phyloP scores from a whole-genome alignment of 64 coral and sea anemone species.

The Dendrophyllia cribrosa region DNA sequence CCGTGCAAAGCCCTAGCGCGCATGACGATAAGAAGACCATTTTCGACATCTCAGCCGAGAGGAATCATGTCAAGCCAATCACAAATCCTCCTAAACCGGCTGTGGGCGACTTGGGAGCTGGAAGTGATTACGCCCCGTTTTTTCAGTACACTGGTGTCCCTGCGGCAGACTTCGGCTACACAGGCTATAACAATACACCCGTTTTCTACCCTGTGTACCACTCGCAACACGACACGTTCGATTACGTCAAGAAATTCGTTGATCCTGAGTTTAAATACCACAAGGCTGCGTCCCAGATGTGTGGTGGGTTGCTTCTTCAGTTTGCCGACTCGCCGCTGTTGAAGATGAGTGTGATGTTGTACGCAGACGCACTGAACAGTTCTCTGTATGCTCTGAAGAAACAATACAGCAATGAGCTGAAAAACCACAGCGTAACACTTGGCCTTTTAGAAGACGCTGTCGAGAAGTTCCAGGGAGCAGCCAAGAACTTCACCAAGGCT shows the following conservation, averaged over 20 bases:
- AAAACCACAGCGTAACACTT: conserved; percentile 6
- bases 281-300: conserved; percentile 73
- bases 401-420: background rate
- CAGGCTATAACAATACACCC: conserved; percentile 67
- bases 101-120: conserved; percentile 63
- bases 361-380: conserved; percentile 16
- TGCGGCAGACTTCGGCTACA: conserved; percentile 59
- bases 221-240: conserved; percentile 80
- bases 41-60: conserved; percentile 76
- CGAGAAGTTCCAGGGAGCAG: conserved; percentile 10
- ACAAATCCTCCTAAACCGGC: conserved; percentile 27
- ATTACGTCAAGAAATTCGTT: conserved; percentile 76
- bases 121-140: conserved; percentile 80
- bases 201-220: conserved; percentile 85
- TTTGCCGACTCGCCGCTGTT: conserved; percentile 53
- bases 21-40: conserved; percentile 78
- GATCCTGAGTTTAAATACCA: conserved; percentile 83
- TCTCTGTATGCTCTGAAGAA: conserved; percentile 22
- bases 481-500: background rate
- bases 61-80: conserved; percentile 15
- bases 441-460: conserved; percentile 29
- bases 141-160: conserved; percentile 69
- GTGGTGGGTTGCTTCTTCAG: conserved; percentile 42
- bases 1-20: conserved; percentile 67
- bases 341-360: conserved; percentile 2